phyloP scores from a whole-genome alignment of 1,140 invertebrate genomes.

The Cyrtorhinus lividipennis region DNA sequence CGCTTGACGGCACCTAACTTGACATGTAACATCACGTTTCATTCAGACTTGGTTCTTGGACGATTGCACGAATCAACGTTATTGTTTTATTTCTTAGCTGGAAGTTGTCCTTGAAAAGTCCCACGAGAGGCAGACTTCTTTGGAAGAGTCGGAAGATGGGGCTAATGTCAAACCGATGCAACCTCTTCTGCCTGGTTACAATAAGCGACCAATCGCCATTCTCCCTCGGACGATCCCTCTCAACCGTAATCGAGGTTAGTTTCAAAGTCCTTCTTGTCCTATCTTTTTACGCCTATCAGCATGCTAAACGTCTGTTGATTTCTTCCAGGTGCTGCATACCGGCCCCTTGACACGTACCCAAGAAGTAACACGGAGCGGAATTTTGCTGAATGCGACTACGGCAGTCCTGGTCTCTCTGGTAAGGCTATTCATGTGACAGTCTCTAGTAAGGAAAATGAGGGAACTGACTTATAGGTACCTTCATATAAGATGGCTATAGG shows the following conservation, averaged over 20 bases:
- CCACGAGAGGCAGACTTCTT: slow-evolving; percentile 27
- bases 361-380: slow-evolving; percentile 21
- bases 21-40: too few species aligned
- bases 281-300: too few species aligned
- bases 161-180: slow-evolving; percentile 85
- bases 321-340: background rate
- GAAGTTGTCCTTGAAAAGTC: slow-evolving; percentile 13
- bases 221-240: slow-evolving; percentile 21
- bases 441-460: too few species aligned
- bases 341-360: slow-evolving; percentile 18
- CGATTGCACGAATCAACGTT: too few species aligned
- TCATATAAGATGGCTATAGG: too few species aligned
- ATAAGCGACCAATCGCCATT: slow-evolving; percentile 23
- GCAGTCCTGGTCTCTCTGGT: background rate
- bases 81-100: slow-evolving; percentile 15
- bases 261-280: background rate
- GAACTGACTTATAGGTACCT: too few species aligned
- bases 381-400: slow-evolving; percentile 15
- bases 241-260: slow-evolving; percentile 17
- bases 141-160: slow-evolving; percentile 43
- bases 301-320: too few species aligned
- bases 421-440: too few species aligned
- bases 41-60: too few species aligned
- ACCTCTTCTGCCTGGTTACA: slow-evolving; percentile 64
- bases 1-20: too few species aligned